Conservation (phyloP, 1,140 invertebrate genomes). For the Drosophila oshimai region DNA sequence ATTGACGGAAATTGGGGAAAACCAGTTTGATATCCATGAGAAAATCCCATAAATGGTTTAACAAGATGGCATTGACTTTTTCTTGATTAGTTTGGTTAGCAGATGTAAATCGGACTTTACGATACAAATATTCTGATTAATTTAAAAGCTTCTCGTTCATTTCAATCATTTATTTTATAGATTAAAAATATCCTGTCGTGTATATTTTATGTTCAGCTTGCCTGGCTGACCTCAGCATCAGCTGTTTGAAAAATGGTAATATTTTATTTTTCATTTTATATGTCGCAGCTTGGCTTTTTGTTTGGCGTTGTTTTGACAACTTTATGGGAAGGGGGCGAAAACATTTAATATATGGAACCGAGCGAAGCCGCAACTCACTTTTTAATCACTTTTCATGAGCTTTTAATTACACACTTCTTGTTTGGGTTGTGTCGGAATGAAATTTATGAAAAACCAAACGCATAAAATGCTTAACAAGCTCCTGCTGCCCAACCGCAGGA, state of each 20-base stretch:
- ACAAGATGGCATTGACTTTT: conserved; percentile 24
- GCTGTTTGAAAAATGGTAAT: conserved; percentile 5
- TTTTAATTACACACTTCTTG: conserved; percentile 68
- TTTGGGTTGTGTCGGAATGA: conserved; percentile 38
- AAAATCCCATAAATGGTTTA: conserved; percentile 8
- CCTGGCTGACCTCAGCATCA: conserved; percentile 22
- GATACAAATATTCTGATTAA: neutral
- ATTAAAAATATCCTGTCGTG: neutral
- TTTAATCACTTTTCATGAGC: conserved; percentile 79
- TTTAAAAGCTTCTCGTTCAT: neutral
- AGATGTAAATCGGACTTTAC: neutral
- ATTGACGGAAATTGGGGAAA: conserved; percentile 33
- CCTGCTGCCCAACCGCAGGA: conserved; percentile 28
- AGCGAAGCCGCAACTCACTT: conserved; percentile 67
- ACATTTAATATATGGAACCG: conserved; percentile 64
- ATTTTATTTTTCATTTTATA: conserved; percentile 12
- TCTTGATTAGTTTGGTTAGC: conserved; percentile 14
- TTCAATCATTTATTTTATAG: neutral
- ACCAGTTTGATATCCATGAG: conserved; percentile 31
- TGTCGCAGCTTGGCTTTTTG: conserved; percentile 6
- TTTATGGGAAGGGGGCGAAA: conserved; percentile 44
- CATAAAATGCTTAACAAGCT: conserved; percentile 69
- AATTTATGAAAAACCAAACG: conserved; percentile 65
- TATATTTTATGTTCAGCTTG: neutral
- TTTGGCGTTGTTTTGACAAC: conserved; percentile 65